These are phyloP conservation scores for Cerastis rubricosa DNA, from an alignment of 2,888 invertebrate genomes.

Conservation along the genomic window DNA sequence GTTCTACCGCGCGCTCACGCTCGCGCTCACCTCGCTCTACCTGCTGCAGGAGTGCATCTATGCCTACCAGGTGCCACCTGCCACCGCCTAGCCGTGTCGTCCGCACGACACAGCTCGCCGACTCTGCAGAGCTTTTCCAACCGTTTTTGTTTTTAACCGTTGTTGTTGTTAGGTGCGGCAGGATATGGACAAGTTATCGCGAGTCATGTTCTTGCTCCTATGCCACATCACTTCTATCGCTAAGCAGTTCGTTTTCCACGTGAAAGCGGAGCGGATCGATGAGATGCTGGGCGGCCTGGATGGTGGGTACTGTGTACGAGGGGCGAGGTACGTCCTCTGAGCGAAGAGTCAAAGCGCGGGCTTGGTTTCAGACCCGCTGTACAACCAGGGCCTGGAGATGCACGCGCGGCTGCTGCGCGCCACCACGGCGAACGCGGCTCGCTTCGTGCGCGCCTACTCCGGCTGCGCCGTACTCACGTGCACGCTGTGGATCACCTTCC, in stretches of 20 bases:
- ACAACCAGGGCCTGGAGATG: constrained; percentile 45
- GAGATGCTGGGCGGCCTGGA: constrained; percentile 64
- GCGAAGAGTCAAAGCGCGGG: not conserved
- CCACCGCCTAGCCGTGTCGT: not conserved
- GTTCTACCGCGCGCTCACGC: constrained; percentile 67
- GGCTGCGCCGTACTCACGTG: constrained; percentile 82
- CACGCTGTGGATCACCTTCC: constrained; percentile 80
- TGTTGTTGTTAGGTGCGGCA: constrained; percentile 72
- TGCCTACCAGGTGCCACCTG: constrained; percentile 71
- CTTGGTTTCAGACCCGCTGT: constrained; percentile 65
- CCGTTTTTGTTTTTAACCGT: too few species aligned
- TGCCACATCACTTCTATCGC: constrained; percentile 85
- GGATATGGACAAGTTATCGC: constrained; percentile 82
- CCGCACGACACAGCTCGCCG: not conserved
- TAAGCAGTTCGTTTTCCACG: constrained; percentile 83
- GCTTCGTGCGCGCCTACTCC: constrained; percentile 69
- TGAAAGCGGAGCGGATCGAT: constrained; percentile 66
- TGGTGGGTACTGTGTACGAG: constrained; percentile 48
- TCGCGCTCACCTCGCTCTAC: constrained; percentile 69
- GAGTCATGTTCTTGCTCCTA: constrained; percentile 86
- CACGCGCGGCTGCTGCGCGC: constrained; percentile 45
- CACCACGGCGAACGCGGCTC: constrained; percentile 65
- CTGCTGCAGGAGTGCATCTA: constrained; percentile 74
- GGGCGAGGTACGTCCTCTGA: not conserved
- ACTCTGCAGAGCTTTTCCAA: not conserved